phyloP scores from a whole-genome alignment of 2,113 vertebrate genomes.

The Zosterops borbonicus region DNA sequence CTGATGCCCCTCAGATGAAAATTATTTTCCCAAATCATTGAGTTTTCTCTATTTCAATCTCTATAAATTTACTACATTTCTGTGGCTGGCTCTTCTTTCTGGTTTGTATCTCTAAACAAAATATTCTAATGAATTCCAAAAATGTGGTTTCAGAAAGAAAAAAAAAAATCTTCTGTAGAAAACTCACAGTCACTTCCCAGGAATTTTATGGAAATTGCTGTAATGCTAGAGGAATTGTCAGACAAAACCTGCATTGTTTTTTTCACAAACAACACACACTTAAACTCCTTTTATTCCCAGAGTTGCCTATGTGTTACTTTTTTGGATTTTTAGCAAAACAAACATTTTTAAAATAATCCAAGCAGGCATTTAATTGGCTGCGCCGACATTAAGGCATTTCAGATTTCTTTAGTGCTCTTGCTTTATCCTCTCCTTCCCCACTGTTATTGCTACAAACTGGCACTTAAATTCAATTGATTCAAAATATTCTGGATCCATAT shows the following conservation, averaged over 20 bases:
- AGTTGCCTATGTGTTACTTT: slow-evolving; percentile 24
- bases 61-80: not conserved
- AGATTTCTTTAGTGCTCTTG: slow-evolving; percentile 70
- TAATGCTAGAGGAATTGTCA: not conserved
- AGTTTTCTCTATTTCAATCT: not conserved
- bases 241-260: not conserved
- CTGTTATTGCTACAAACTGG: slow-evolving; percentile 78
- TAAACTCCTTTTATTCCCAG: slow-evolving; percentile 27
- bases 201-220: not conserved
- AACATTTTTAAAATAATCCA: slow-evolving; percentile 69
- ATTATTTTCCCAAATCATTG: not conserved
- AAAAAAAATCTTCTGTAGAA: not conserved
- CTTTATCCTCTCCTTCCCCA: slow-evolving; percentile 73
- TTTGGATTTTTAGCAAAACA: slow-evolving; percentile 64
- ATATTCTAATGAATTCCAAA: not conserved
- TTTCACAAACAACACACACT: not conserved
- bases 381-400: slow-evolving; percentile 57
- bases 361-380: slow-evolving; percentile 63
- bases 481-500: slow-evolving; percentile 91
- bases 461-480: slow-evolving; percentile 84
- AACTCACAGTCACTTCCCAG: not conserved
- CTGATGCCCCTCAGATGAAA: not conserved
- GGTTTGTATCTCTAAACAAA: not conserved
- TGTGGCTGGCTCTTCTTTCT: not conserved
- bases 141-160: not conserved